These are phyloP conservation scores for Drosophila merina DNA, from an alignment of 2,888 invertebrate species.

Conservation along the genomic window DNA sequence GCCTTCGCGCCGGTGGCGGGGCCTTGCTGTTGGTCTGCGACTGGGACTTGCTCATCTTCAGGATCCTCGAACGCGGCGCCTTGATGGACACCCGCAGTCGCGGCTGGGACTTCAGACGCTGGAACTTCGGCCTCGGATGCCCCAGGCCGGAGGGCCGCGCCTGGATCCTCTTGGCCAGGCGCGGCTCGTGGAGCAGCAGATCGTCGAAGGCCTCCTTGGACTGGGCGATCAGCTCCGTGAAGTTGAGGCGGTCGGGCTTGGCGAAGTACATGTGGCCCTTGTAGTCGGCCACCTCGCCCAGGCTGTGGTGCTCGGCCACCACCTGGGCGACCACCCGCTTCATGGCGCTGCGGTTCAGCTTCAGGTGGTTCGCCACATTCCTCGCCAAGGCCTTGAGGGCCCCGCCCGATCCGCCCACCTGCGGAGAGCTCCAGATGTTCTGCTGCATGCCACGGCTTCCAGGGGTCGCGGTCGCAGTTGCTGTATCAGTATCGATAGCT, in stretches of 20 bases:
- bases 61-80: background rate
- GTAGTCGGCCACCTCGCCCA: conserved; percentile 55
- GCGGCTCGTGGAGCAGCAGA: conserved; percentile 34
- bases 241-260: conserved; percentile 54
- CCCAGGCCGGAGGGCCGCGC: background rate
- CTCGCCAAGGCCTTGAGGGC: conserved; percentile 57
- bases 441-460: conserved; percentile 33
- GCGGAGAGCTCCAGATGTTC: conserved; percentile 55
- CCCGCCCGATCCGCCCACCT: conserved; percentile 53
- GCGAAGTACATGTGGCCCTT: conserved; percentile 58
- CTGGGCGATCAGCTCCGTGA: conserved; percentile 49
- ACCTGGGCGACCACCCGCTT: conserved; percentile 61
- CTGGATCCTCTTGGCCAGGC: background rate
- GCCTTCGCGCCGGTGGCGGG: background rate
- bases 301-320: conserved; percentile 51
- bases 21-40: background rate
- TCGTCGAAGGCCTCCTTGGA: conserved; percentile 70
- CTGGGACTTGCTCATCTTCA: background rate
- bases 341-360: conserved; percentile 43
- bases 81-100: background rate
- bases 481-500: no score
- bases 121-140: background rate
- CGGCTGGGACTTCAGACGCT: background rate
- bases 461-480: background rate
- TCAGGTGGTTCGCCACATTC: conserved; percentile 59